phyloP scores from a whole-genome alignment of 2,888 invertebrate genomes.

The Synergus umbraculus region DNA sequence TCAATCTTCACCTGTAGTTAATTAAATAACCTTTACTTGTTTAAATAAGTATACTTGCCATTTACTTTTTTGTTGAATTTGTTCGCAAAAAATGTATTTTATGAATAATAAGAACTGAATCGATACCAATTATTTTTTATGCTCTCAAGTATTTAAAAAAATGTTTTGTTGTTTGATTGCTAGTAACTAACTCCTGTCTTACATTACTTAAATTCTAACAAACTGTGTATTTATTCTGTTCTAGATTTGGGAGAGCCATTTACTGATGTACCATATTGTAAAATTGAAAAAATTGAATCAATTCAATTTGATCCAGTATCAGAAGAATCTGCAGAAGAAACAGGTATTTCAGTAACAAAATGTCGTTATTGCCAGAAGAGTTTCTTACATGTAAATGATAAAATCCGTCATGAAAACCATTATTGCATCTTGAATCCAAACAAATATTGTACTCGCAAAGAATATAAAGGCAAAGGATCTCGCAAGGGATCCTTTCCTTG shows the following conservation, averaged over 20 bases:
- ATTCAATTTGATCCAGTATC: background rate
- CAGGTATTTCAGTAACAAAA: background rate
- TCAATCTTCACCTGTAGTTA: too few species aligned
- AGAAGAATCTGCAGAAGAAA: too few species aligned
- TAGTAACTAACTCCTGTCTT: background rate
- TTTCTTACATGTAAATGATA: background rate
- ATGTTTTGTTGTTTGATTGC: background rate
- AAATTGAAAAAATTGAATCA: background rate
- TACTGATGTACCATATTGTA: background rate
- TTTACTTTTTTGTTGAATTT: background rate
- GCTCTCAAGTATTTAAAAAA: too few species aligned
- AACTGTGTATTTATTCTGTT: background rate
- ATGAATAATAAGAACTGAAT: background rate
- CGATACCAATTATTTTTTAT: background rate
- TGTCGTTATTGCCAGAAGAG: background rate
- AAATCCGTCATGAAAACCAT: background rate
- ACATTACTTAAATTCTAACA: too few species aligned
- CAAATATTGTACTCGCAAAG: background rate
- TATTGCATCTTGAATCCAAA: conserved; percentile 4
- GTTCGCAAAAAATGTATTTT: background rate
- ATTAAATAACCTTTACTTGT: too few species aligned
- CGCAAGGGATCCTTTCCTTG: background rate
- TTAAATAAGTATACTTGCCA: too few species aligned
- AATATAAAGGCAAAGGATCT: background rate
- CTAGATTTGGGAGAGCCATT: background rate